Conservation (phyloP, 2,888 invertebrate genomes). For the Netelia virgata region DNA sequence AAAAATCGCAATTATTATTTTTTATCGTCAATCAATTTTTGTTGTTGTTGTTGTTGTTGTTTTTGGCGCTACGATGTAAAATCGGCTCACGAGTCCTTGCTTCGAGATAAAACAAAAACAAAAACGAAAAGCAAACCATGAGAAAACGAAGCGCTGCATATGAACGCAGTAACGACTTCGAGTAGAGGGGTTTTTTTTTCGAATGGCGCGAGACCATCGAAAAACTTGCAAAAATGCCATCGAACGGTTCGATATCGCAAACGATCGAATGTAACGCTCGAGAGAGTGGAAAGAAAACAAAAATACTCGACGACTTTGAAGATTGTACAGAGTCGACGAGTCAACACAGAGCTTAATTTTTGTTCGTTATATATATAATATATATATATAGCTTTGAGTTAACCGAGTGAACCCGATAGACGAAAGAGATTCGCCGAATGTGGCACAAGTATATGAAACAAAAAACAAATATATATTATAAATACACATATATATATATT, state of each 20-base stretch:
- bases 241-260: slow-evolving; percentile 53
- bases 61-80: slow-evolving; percentile 46
- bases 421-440: slow-evolving; percentile 43
- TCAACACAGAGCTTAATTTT: slow-evolving; percentile 36
- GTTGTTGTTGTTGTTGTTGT: slow-evolving; percentile 21
- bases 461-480: slow-evolving; percentile 6
- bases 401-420: slow-evolving; percentile 50
- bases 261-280: slow-evolving; percentile 38
- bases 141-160: slow-evolving; percentile 27
- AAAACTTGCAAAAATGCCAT: slow-evolving; percentile 36
- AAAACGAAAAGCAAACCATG: too few relatives aligned
- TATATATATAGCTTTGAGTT: slow-evolving; percentile 50
- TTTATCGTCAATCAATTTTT: neutral
- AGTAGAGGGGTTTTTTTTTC: slow-evolving; percentile 12
- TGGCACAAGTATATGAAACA: slow-evolving; percentile 23
- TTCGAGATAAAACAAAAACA: slow-evolving; percentile 4
- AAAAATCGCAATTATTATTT: slow-evolving; percentile 32
- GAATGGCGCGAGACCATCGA: slow-evolving; percentile 10
- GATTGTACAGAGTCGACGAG: slow-evolving; percentile 29
- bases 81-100: slow-evolving; percentile 23
- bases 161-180: slow-evolving; percentile 46
- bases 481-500: slow-evolving; percentile 6
- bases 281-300: slow-evolving; percentile 8
- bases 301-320: slow-evolving; percentile 12
- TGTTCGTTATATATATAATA: slow-evolving; percentile 42